A percentile compares a stretch with the other conserved stretches of the same genome.
phyloP scores from a whole-genome alignment of 2,888 invertebrate genomes.

The Drosophila differens region DNA sequence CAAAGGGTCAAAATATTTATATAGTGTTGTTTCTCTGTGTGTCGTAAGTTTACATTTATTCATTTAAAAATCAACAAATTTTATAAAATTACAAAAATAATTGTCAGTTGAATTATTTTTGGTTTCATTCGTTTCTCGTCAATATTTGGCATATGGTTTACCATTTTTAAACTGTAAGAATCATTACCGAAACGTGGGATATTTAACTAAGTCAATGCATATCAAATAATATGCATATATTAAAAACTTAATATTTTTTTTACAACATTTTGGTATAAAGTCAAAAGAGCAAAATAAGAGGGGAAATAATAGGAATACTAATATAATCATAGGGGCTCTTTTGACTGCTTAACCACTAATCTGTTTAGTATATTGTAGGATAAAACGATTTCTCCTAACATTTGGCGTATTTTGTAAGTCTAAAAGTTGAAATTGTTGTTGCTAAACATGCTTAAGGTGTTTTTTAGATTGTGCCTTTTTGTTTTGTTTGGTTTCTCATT shows the following conservation, averaged over 20 bases:
- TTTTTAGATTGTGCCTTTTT: conserved; percentile 65
- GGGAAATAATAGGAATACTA: neutral
- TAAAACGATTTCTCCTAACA: conserved; percentile 55
- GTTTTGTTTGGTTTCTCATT: conserved; percentile 38
- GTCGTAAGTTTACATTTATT: conserved; percentile 22
- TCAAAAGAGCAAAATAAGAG: conserved; percentile 7
- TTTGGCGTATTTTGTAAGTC: conserved; percentile 77
- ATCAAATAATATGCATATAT: conserved; percentile 29
- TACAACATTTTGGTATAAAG: conserved; percentile 11
- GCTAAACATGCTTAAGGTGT: conserved; percentile 45
- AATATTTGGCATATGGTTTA: conserved; percentile 74
- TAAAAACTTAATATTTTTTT: conserved; percentile 33
- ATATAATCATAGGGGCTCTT: neutral
- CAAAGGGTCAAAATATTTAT: conserved; percentile 56
- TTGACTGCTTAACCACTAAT: conserved; percentile 16
- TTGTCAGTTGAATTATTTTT: conserved; percentile 67
- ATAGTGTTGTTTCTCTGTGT: conserved; percentile 24
- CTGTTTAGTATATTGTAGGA: conserved; percentile 28
- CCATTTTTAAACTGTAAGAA: conserved; percentile 68
- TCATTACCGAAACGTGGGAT: conserved; percentile 61
- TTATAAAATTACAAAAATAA: conserved; percentile 82
- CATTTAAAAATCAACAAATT: conserved; percentile 66
- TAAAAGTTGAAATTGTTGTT: conserved; percentile 69
- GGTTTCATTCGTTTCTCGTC: conserved; percentile 35
- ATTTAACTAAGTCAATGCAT: conserved; percentile 38